These are phyloP conservation scores for Pegoplata infirma DNA, from an alignment of 2,888 invertebrate genomes.

Conservation along the genomic window DNA sequence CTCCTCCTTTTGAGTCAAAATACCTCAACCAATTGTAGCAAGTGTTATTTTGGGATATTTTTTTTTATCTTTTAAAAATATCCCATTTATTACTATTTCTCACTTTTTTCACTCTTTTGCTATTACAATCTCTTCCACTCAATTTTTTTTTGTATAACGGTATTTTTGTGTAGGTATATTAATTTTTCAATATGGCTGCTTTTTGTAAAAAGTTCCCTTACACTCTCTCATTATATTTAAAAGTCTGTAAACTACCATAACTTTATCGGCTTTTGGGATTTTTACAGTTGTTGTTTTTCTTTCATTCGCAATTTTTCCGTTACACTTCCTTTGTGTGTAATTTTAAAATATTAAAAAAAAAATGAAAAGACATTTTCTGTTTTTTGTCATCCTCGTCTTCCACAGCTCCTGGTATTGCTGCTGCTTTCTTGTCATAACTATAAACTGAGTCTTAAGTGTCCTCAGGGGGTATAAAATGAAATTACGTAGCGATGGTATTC, in stretches of 20 bases:
- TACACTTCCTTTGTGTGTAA: constrained; percentile 71
- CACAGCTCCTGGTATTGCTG: constrained; percentile 23
- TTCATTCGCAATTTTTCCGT: constrained; percentile 58
- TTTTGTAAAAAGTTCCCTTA: constrained; percentile 25
- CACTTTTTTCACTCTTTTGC: background rate
- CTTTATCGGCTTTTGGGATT: constrained; percentile 58
- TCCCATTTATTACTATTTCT: background rate
- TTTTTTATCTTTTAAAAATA: background rate
- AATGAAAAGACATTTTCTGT: constrained; percentile 55
- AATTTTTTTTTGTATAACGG: constrained; percentile 23
- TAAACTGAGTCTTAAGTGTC: constrained; percentile 72
- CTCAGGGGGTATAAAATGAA: constrained; percentile 70
- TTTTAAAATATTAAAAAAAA: constrained; percentile 66
- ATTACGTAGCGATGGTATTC: constrained; percentile 53
- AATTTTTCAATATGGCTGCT: constrained; percentile 66
- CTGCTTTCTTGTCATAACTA: constrained; percentile 55
- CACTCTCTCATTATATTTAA: constrained; percentile 46
- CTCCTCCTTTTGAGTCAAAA: constrained; percentile 2
- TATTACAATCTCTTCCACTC: constrained; percentile 29
- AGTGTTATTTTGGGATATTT: background rate
- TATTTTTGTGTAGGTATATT: constrained; percentile 25
- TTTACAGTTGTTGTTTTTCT: constrained; percentile 7
- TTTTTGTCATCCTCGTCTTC: constrained; percentile 10
- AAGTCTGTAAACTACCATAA: constrained; percentile 46
- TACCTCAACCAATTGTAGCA: constrained; percentile 22